phyloP scores from a whole-genome alignment of 53 echinoderm and acorn worm species.

The Patiria pectinifera region DNA sequence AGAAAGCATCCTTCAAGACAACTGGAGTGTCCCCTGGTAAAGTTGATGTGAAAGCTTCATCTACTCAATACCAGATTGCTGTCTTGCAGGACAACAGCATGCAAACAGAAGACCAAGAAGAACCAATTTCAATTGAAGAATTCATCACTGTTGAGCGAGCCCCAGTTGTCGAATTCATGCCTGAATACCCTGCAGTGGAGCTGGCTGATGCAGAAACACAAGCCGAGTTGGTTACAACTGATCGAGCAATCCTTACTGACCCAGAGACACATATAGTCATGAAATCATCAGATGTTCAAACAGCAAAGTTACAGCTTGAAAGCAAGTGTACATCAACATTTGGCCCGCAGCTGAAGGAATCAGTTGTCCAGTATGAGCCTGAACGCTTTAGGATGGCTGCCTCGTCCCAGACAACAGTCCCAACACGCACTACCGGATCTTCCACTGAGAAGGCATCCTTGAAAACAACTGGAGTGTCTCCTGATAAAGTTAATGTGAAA shows the following conservation, averaged over 20 bases:
- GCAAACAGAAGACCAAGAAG: conserved; percentile 25
- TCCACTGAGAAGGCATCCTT: conserved; percentile 21
- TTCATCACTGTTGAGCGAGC: background rate
- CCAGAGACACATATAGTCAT: background rate
- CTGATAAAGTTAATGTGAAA: conserved; percentile 1
- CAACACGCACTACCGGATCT: conserved; percentile 9
- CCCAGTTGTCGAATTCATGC: background rate
- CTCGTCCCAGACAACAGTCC: conserved; percentile 39
- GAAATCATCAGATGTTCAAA: conserved; percentile 49
- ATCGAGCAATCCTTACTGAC: background rate
- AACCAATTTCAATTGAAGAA: conserved; percentile 14
- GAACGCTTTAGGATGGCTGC: conserved; percentile 33
- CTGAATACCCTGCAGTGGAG: background rate
- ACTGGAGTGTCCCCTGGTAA: conserved; percentile 22
- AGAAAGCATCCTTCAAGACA: conserved; percentile 3
- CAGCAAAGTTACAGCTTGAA: conserved; percentile 37
- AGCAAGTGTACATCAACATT: conserved; percentile 41
- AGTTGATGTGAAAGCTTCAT: conserved; percentile 15
- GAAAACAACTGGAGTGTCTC: conserved; percentile 21
- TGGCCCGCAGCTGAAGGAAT: conserved; percentile 56
- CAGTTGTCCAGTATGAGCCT: conserved; percentile 67
- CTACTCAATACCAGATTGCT: conserved; percentile 30
- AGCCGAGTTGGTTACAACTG: conserved; percentile 19
- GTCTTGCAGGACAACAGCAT: conserved; percentile 18
- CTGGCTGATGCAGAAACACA: conserved; percentile 58